A percentile compares a stretch with the other conserved stretches of the same genome.
phyloP scores from a whole-genome alignment of 1,140 invertebrate species.

The Monochamus saltuarius region DNA sequence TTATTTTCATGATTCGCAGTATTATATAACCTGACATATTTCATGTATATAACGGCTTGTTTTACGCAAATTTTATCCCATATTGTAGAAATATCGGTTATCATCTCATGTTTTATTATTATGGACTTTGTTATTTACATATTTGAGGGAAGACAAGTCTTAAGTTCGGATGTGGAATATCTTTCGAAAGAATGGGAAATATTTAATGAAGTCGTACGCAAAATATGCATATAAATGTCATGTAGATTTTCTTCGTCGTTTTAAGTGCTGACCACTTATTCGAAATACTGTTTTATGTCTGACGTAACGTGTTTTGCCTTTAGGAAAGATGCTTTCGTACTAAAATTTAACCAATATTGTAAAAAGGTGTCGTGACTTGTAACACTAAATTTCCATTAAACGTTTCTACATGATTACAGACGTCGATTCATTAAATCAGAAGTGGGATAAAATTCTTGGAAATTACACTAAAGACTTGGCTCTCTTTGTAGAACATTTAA shows the following conservation, averaged over 20 bases:
- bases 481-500: no score
- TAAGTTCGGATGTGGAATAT: no score
- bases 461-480: neutral
- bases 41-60: constrained; percentile 4
- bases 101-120: neutral
- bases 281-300: no score
- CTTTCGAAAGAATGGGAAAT: neutral
- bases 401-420: neutral
- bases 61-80: no score
- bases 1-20: constrained; percentile 28
- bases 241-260: neutral
- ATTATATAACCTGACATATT: constrained; percentile 11
- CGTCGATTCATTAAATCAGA: neutral
- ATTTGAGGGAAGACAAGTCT: no score
- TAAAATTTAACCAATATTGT: no score
- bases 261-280: neutral
- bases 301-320: no score
- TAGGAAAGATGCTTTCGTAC: no score
- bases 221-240: constrained; percentile 1
- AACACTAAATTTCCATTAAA: neutral
- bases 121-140: no score
- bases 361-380: no score
- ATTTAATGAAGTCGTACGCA: constrained; percentile 1
- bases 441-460: neutral
- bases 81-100: neutral